These are phyloP conservation scores for Tetrao urogallus DNA, from an alignment of 2,113 vertebrate species.

Conservation along the genomic window DNA sequence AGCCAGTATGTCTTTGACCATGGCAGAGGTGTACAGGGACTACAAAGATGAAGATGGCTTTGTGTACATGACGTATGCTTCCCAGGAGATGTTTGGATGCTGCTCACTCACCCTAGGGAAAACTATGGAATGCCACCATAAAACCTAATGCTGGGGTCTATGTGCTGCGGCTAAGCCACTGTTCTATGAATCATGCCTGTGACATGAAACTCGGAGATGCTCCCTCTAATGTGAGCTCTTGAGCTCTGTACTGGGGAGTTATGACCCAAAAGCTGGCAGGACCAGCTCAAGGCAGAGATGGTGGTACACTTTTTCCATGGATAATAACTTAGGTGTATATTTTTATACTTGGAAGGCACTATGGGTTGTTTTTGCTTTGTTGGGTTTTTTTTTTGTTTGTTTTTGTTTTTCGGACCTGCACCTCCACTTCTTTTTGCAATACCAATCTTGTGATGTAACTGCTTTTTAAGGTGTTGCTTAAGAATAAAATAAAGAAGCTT, in stretches of 20 bases:
- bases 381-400: neutral
- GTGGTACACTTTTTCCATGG: slow-evolving; percentile 17
- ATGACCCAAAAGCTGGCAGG: slow-evolving; percentile 64
- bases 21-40: slow-evolving; percentile 91
- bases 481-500: slow-evolving; percentile 57
- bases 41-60: slow-evolving; percentile 93
- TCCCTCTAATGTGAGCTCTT: slow-evolving; percentile 26
- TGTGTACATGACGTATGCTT: slow-evolving; percentile 93
- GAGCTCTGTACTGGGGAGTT: slow-evolving; percentile 24
- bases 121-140: neutral
- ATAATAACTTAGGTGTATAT: slow-evolving; percentile 32
- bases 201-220: slow-evolving; percentile 14
- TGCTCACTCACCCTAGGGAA: neutral
- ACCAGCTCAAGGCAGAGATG: slow-evolving; percentile 43
- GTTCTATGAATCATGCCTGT: neutral
- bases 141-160: slow-evolving; percentile 1
- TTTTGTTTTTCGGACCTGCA: neutral
- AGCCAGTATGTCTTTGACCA: slow-evolving; percentile 88
- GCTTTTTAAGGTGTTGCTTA: slow-evolving; percentile 39
- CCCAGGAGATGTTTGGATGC: slow-evolving; percentile 92
- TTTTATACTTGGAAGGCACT: slow-evolving; percentile 63
- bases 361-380: neutral
- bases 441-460: neutral
- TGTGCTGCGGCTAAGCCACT: neutral
- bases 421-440: neutral